Percentiles rank a stretch among this genome's conserved stretches.
Evolutionary conservation across 2,797 vertebrate genomes (phyloP).

Genomic region (Scomberomorus guttatus): DNA sequence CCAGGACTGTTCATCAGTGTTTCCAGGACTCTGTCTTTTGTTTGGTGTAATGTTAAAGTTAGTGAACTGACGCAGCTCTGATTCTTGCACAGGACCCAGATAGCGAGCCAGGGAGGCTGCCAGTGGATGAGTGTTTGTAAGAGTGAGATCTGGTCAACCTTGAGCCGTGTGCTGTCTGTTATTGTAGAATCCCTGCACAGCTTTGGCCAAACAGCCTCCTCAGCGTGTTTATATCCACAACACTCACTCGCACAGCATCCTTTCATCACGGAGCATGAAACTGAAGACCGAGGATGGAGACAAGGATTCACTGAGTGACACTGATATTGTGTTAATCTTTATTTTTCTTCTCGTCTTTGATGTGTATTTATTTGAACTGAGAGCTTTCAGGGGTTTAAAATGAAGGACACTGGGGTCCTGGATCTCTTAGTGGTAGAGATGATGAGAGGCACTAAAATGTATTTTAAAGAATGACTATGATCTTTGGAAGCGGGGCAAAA

Average conservation of each 20-base stretch:
- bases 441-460: not conserved
- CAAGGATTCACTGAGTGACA: not conserved
- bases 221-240: slow-evolving; percentile 59
- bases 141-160: slow-evolving; percentile 44
- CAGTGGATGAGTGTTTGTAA: slow-evolving; percentile 46
- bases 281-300: not conserved
- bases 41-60: slow-evolving; percentile 26
- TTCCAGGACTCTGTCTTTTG: slow-evolving; percentile 35
- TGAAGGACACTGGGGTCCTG: not conserved
- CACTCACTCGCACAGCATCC: slow-evolving; percentile 38
- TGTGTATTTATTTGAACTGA: slow-evolving; percentile 18
- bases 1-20: slow-evolving; percentile 26
- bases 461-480: not conserved
- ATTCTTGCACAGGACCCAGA: slow-evolving; percentile 27
- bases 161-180: slow-evolving; percentile 51
- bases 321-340: not conserved
- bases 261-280: slow-evolving; percentile 34
- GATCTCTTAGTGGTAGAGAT: not conserved
- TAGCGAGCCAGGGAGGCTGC: slow-evolving; percentile 17
- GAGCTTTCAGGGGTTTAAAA: not conserved
- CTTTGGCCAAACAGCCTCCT: slow-evolving; percentile 57
- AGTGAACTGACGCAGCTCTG: slow-evolving; percentile 36
- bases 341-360: slow-evolving; percentile 3
- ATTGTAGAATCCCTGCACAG: slow-evolving; percentile 58
- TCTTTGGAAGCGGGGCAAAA: not conserved